Conservation (phyloP, 2,797 vertebrate species). For the Psittacula echo region DNA sequence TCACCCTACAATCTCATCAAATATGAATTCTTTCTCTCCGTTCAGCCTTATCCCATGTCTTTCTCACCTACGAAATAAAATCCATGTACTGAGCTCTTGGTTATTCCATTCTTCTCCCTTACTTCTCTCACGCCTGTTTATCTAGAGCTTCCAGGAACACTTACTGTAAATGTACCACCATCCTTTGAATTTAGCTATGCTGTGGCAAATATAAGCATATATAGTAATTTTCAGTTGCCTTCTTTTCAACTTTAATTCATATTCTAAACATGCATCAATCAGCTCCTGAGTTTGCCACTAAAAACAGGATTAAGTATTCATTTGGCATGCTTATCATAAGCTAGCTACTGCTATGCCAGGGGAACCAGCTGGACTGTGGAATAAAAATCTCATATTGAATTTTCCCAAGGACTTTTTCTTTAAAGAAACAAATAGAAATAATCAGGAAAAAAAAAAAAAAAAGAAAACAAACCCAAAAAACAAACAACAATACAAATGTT, state of each 20-base stretch:
- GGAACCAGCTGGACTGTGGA: conserved; percentile 23
- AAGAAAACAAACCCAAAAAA: no score
- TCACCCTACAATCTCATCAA: not conserved
- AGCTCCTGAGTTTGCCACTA: conserved; percentile 49
- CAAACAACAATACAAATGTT: not conserved
- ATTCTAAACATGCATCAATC: conserved; percentile 20
- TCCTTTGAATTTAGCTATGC: conserved; percentile 13
- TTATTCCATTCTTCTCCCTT: not conserved
- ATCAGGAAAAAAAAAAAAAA: not conserved
- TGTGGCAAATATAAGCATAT: not conserved
- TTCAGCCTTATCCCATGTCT: not conserved
- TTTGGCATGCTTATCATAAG: conserved; percentile 45
- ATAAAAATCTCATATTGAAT: conserved; percentile 35
- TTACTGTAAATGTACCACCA: not conserved
- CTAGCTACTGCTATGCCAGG: conserved; percentile 28
- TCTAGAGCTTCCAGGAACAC: not conserved
- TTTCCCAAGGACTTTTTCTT: conserved; percentile 12
- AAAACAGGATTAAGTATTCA: conserved; percentile 59
- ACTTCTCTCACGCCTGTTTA: not conserved
- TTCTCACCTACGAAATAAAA: not conserved
- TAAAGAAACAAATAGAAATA: not conserved
- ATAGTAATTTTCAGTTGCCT: conserved; percentile 11
- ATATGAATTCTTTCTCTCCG: not conserved
- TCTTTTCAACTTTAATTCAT: conserved; percentile 39
- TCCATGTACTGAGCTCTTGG: not conserved